Percentiles rank a stretch among this genome's conserved stretches.
Evolutionary conservation across 2,797 vertebrate genomes (phyloP).

Genomic region (Sitta carolinensis): DNA sequence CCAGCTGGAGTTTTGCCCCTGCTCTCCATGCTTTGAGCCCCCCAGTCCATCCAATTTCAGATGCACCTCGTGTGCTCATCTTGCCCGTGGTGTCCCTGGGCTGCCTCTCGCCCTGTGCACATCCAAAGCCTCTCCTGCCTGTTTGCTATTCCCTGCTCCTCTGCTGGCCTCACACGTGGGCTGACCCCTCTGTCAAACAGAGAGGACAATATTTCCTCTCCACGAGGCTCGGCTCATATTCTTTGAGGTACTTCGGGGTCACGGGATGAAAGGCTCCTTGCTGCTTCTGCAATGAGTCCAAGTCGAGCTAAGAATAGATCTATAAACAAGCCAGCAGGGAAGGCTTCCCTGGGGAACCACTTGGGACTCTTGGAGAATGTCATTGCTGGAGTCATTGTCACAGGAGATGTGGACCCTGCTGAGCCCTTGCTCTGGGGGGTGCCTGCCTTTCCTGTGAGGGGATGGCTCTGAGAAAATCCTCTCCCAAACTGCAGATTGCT

Average conservation of each 20-base stretch:
- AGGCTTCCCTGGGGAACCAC: conserved; percentile 25
- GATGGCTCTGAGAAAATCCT: background rate
- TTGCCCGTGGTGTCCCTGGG: fast-evolving
- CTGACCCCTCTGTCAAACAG: background rate
- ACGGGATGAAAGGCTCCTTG: conserved; percentile 46
- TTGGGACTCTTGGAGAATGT: background rate
- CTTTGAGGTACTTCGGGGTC: conserved; percentile 33
- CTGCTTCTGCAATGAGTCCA: conserved; percentile 34
- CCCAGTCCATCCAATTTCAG: fast-evolving
- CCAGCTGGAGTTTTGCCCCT: fast-evolving
- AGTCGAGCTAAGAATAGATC: conserved; percentile 53
- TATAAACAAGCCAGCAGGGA: conserved; percentile 28
- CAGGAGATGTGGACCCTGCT: background rate
- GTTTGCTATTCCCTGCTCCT: background rate
- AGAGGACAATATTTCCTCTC: conserved; percentile 23
- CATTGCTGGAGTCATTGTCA: background rate
- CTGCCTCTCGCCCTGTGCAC: background rate
- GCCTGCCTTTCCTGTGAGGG: background rate
- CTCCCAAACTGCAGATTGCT: background rate
- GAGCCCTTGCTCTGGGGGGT: background rate
- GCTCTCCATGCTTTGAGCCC: background rate
- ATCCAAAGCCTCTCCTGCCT: background rate
- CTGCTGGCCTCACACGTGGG: background rate
- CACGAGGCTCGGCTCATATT: background rate
- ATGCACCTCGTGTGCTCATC: background rate